Evolutionary conservation across 2,888 invertebrate genomes (phyloP), one percentile per base, ranked within the genome.

Genomic region (Dicycla oo): DNA sequence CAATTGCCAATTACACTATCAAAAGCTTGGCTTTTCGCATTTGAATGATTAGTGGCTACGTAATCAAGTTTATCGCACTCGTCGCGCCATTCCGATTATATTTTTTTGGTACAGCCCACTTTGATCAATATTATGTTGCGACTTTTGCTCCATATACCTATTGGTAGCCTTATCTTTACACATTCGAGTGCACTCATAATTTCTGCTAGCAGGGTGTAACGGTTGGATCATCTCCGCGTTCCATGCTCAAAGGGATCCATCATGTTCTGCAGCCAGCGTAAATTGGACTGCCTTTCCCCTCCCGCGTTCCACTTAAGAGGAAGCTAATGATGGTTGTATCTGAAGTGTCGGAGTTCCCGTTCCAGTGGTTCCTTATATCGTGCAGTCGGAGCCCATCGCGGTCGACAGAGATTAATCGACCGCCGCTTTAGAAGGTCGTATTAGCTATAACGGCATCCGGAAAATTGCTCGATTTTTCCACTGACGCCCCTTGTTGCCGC

Each of bases 401-500:
- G 93, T 91, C 89, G 94, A 94, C 94, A 94, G 92, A 93, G 94
- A 95, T 95, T 94, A 95, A 95, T 94, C 93, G 94, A 90, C 87
- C 86, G 89, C 89, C 89, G 91, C 90, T 90, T 91, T 89, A 88
- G 91, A 93, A 93, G 90, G 91, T 91, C 93, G 92, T 94, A 94
- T 95, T 94, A 94, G 93, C 93, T 94, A 92, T 93, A 94, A 93
- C 92, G 93, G 94, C 91, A 94, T 94, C 93, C 93, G 93, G 93
- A 94, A 95, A 94, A 94, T 94, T 93, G 93, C 92, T 88, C 91
- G 92, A 94, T 93, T 95, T 95, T 94, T 94, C 93, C 91, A 90
- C 93, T 92, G 88, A 90, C 91, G 86, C 91, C 91, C 90, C 91
- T 91, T 91, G 91, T 93, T 93, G 91, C 90, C 89, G 87, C 88